A percentile compares a stretch with the other conserved stretches of the same genome.
Conservation (phyloP, 2,797 vertebrate species). For the Danio tinwini region DNA sequence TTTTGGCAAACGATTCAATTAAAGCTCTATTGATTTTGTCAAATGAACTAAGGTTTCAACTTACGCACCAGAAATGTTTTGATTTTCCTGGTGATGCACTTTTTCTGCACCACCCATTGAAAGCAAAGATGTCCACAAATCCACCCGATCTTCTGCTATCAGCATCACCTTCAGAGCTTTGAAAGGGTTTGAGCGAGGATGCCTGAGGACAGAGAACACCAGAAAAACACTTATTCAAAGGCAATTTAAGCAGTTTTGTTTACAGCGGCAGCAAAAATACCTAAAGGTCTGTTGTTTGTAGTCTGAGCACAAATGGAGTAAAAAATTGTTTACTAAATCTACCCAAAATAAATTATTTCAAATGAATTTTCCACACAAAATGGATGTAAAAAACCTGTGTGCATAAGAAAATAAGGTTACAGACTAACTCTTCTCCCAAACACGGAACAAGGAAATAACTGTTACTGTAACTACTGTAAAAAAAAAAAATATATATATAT, state of each 20-base stretch:
- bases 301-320: no score
- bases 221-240: background rate
- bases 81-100: conserved; percentile 81
- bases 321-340: no score
- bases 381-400: no score
- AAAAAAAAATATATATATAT: no score
- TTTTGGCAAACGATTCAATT: no score
- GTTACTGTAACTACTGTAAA: no score
- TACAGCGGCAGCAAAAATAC: background rate
- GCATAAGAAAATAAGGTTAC: no score
- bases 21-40: background rate
- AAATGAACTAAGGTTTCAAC: background rate
- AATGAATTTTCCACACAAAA: no score
- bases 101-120: conserved; percentile 87
- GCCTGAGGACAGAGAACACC: conserved; percentile 75
- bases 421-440: no score
- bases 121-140: conserved; percentile 91
- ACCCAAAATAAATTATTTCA: no score
- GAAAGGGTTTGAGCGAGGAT: conserved; percentile 88
- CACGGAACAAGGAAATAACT: no score
- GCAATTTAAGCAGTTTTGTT: background rate
- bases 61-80: conserved; percentile 82
- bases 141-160: conserved; percentile 85
- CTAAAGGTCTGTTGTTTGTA: no score
- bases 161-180: conserved; percentile 88